Evolutionary conservation across 2,888 invertebrate species (phyloP), one percentile per base, ranked within the genome.

Genomic region (Lymantria monacha): DNA sequence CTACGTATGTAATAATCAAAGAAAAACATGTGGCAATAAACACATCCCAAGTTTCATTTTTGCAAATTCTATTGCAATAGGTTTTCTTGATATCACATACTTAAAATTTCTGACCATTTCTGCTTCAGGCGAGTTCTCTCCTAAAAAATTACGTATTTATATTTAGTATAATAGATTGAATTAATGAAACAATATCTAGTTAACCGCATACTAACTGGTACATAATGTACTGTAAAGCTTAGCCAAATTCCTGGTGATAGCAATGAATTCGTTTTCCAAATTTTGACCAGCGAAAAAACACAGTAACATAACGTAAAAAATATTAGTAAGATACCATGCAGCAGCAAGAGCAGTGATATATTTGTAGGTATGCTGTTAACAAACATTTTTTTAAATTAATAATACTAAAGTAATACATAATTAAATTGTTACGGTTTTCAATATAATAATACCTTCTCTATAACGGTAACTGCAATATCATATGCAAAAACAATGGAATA

Each of bases 21-120:
- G 61, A 42, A 9, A 10, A 12, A 61, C 47, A 0, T 47, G 30
- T 2, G 69, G 64, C 11, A 68, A 44, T 7, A 66, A 30, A 37
- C 54, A 42, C 59, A 60, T 60, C 33, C 53, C 50, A 12, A 68
- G 3, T 0, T 37, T 33, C 2, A 41, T 7, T 13, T 51, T 57
- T 0, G 44, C n/a, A 12, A 49, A 51, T 30, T 40, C 7, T 31
- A 63, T 51, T 37, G 47, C 42, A n/a, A 66, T 46, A 0, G 57
- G 58, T 37, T 66, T 43, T 0, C 41, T 44, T 12, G 44, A 22
- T 7, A 57, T 51, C 7, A 58, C 40, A 7, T 48, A 12, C 1
- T 37, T 44, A 1, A 68, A 40, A 1, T 60, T 58, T 15, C 46
- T 51, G 1, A 61, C 1, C 7, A 9, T 14, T 12, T 56, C 55